phyloP scores from a whole-genome alignment of 2,797 vertebrate species.

The Lindbergichthys nudifrons region DNA sequence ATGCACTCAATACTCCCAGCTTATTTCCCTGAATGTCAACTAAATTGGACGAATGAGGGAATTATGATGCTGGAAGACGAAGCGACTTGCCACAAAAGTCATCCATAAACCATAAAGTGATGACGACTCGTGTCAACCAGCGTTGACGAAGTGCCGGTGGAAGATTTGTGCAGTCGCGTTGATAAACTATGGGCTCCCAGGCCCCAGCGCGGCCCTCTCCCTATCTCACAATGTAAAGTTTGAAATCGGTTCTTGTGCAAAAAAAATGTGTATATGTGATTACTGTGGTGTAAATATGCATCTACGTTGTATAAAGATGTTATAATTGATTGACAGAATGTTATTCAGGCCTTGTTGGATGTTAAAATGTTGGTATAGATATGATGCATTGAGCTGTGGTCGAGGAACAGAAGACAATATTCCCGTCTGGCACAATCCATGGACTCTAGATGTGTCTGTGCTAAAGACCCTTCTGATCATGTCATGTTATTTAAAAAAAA shows the following conservation, averaged over 20 bases:
- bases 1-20: slow-evolving; percentile 86
- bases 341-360: slow-evolving; percentile 46
- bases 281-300: slow-evolving; percentile 73
- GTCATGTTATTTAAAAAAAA: slow-evolving; percentile 43
- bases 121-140: slow-evolving; percentile 40
- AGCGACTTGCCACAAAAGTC: slow-evolving; percentile 44
- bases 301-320: slow-evolving; percentile 53
- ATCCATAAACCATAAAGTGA: slow-evolving; percentile 41
- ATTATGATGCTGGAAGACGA: slow-evolving; percentile 45
- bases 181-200: slow-evolving; percentile 14
- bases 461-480: slow-evolving; percentile 34
- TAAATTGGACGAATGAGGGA: slow-evolving; percentile 73
- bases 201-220: background rate
- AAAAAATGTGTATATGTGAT: slow-evolving; percentile 62
- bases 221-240: slow-evolving; percentile 54
- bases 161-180: slow-evolving; percentile 44
- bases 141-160: slow-evolving; percentile 22
- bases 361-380: slow-evolving; percentile 35
- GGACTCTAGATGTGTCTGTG: slow-evolving; percentile 53
- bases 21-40: slow-evolving; percentile 89
- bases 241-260: slow-evolving; percentile 58
- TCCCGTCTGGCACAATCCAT: slow-evolving; percentile 6
- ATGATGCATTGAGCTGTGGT: slow-evolving; percentile 9
- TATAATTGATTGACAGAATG: slow-evolving; percentile 54
- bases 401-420: slow-evolving; percentile 1